These are phyloP conservation scores for Brachystomella parvula DNA, from an alignment of 1,140 invertebrate species.

Conservation along the genomic window DNA sequence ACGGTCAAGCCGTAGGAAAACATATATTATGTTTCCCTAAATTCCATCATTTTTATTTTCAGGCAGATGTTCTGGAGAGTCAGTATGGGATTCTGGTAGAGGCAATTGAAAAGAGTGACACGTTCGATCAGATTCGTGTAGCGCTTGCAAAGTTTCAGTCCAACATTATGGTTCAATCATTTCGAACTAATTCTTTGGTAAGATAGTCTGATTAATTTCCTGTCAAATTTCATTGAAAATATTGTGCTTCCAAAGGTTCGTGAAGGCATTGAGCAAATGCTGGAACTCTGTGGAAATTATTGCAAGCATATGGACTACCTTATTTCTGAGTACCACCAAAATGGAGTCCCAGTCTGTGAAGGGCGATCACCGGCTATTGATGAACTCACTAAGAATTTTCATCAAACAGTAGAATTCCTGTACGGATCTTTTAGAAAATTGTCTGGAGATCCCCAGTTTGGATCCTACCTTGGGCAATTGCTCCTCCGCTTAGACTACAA, in stretches of 20 bases:
- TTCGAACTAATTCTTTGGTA: conserved; percentile 24
- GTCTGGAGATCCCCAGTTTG: conserved; percentile 25
- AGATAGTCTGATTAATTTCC: too few species aligned
- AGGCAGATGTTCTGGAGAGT: conserved; percentile 36
- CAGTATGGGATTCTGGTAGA: conserved; percentile 26
- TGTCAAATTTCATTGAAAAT: too few species aligned
- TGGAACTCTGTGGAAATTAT: conserved; percentile 27
- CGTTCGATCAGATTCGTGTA: conserved; percentile 34
- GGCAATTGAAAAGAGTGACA: conserved; percentile 32
- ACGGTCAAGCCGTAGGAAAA: too few species aligned
- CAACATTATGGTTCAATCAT: conserved; percentile 34
- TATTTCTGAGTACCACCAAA: conserved; percentile 18
- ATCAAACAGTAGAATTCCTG: conserved; percentile 29
- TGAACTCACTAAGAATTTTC: conserved; percentile 22
- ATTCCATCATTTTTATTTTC: neutral
- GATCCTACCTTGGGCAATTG: conserved; percentile 30
- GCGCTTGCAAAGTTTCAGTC: conserved; percentile 31
- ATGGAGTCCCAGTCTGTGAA: conserved; percentile 31
- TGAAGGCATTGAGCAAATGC: conserved; percentile 8
- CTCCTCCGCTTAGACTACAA: conserved; percentile 37
- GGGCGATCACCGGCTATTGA: conserved; percentile 28
- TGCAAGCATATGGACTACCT: conserved; percentile 21
- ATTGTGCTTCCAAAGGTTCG: conserved; percentile 10
- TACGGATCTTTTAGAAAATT: conserved; percentile 25
- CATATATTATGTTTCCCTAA: too few species aligned